Evolutionary conservation across 2,797 vertebrate genomes (phyloP).

Genomic region (Rhinatrema bivittatum): DNA sequence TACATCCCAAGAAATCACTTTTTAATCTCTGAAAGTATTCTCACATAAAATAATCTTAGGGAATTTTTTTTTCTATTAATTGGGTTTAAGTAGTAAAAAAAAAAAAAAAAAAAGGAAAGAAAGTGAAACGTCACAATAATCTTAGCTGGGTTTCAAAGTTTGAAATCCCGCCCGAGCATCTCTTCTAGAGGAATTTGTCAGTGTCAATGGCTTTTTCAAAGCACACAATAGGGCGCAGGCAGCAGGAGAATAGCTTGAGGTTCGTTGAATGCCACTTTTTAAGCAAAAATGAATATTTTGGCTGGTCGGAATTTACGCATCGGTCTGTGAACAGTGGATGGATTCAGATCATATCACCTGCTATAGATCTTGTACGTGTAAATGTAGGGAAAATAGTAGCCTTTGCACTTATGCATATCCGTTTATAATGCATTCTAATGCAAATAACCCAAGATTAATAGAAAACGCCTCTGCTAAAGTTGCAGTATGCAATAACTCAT

Average conservation of each 20-base stretch:
- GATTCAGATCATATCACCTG: slow-evolving; percentile 63
- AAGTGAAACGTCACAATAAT: too few species aligned
- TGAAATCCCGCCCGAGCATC: slow-evolving; percentile 46
- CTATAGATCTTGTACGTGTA: slow-evolving; percentile 54
- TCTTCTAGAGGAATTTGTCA: slow-evolving; percentile 44
- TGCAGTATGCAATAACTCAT: slow-evolving; percentile 32
- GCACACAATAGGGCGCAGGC: slow-evolving; percentile 40
- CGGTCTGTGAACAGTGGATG: slow-evolving; percentile 40
- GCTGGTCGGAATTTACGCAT: slow-evolving; percentile 51
- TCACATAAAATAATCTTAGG: too few species aligned
- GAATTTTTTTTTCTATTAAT: too few species aligned
- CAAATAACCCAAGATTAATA: slow-evolving; percentile 48
- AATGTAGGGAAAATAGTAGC: slow-evolving; percentile 42
- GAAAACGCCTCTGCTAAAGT: slow-evolving; percentile 42
- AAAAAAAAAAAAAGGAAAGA: too few species aligned
- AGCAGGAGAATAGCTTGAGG: slow-evolving; percentile 52
- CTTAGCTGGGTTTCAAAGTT: slow-evolving; percentile 53
- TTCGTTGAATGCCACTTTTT: slow-evolving; percentile 58
- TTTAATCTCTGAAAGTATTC: too few species aligned
- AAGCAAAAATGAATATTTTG: slow-evolving; percentile 52
- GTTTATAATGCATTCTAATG: slow-evolving; percentile 55
- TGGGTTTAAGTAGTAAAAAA: too few species aligned
- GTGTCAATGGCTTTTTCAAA: slow-evolving; percentile 37
- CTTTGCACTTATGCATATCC: slow-evolving; percentile 39
- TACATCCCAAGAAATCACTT: too few species aligned